Percentiles rank a stretch among this genome's conserved stretches.
Conservation (phyloP, 2,113 vertebrate species). For the Pogonocichla stellata region DNA sequence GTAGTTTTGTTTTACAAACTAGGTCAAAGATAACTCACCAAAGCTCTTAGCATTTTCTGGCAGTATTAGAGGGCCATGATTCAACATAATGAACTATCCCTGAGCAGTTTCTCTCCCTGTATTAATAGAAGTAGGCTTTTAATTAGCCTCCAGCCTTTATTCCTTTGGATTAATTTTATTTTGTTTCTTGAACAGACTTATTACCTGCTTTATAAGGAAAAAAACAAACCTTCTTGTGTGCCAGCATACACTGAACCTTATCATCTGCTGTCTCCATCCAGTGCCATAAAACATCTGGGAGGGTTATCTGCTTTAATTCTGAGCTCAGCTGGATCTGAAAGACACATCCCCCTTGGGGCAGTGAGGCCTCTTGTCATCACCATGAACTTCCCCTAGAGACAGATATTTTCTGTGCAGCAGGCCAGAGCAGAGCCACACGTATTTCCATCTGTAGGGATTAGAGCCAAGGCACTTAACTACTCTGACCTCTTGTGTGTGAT, state of each 20-base stretch:
- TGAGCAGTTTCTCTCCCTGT: not conserved
- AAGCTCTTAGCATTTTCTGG: not conserved
- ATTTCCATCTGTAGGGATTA: not conserved
- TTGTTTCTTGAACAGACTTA: not conserved
- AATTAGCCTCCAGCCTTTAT: not conserved
- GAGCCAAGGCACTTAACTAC: constrained; percentile 21
- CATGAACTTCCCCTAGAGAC: not conserved
- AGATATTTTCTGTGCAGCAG: not conserved
- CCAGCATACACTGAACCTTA: not conserved
- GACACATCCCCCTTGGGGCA: not conserved
- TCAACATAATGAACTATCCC: not conserved
- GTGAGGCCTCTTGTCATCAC: constrained; percentile 2
- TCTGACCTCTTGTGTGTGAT: constrained; percentile 11
- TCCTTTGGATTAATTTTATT: not conserved
- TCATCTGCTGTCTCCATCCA: not conserved
- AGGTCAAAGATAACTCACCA: not conserved
- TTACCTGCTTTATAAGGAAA: not conserved
- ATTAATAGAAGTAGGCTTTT: constrained; percentile 10
- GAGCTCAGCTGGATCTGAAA: not conserved
- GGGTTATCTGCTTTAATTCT: not conserved
- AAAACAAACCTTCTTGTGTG: not conserved
- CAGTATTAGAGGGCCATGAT: not conserved
- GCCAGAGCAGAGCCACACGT: not conserved
- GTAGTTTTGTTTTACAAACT: not conserved
- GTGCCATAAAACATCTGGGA: not conserved